Evolutionary conservation across 2,888 invertebrate genomes (phyloP).

Genomic region (Epinotia brunnichana): DNA sequence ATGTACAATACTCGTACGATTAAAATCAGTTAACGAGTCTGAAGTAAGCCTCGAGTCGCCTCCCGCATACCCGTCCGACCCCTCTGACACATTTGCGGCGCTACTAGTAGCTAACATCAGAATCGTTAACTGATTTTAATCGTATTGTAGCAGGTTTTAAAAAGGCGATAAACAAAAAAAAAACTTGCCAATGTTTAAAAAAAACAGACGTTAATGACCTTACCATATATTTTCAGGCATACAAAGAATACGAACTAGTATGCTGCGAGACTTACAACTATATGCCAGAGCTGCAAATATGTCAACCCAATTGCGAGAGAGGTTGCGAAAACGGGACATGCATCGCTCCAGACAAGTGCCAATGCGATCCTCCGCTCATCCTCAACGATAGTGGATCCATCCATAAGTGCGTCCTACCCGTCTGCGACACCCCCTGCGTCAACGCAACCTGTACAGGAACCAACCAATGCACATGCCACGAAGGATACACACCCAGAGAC

Average conservation of each 20-base stretch:
- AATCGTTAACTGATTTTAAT: no score
- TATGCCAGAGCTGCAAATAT: conserved; percentile 25
- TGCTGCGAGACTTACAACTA: conserved; percentile 41
- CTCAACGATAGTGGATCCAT: conserved; percentile 39
- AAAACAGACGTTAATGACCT: background rate
- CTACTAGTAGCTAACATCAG: no score
- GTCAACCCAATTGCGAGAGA: conserved; percentile 37
- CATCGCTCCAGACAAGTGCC: conserved; percentile 56
- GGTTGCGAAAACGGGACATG: conserved; percentile 65
- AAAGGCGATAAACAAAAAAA: no score
- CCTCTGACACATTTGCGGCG: no score
- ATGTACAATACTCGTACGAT: no score
- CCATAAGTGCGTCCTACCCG: conserved; percentile 54
- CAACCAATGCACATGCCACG: conserved; percentile 27
- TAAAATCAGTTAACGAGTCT: no score
- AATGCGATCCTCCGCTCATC: conserved; percentile 56
- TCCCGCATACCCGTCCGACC: no score
- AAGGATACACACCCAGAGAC: conserved; percentile 9
- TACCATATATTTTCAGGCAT: background rate
- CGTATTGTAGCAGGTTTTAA: no score
- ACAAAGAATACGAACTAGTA: background rate
- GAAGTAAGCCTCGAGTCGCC: no score
- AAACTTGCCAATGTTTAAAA: no score
- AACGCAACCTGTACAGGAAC: conserved; percentile 50
- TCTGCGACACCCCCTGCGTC: conserved; percentile 69